Evolutionary conservation across 1,140 invertebrate species (phyloP), one percentile per base, ranked within the genome.

Genomic region (Lasioglossum baleicum): DNA sequence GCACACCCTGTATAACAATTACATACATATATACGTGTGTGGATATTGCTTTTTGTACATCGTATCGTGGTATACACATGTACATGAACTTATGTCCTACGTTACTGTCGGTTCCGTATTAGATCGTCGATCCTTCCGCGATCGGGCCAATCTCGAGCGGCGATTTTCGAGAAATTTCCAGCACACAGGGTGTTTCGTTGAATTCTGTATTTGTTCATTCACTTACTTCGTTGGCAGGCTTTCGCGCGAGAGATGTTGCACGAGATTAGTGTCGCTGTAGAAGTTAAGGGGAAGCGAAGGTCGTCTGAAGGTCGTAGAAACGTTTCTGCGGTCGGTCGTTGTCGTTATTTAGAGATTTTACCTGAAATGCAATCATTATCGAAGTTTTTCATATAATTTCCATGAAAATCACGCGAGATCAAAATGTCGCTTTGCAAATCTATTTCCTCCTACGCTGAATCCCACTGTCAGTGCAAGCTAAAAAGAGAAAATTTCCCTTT

Each of bases 41-140:
- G 71, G 67, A 88, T 88, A 88, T 86, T 88, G 84, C 82, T 88
- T 87, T 87, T 83, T 88, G 73, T 88, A 88, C 84, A 88, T 85
- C 77, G 79, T 78, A 86, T 82, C 78, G 56, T 68, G 68, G 70
- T 86, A 87, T 83, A 83, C 78, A 86, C 60, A 82, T 81, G 68
- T 75, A 83, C 78, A 74, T 56, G 72, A 78, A 44, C 61, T 83
- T 84, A 82, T 26, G 44, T 42, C 0, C 35, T 70, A 82, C 20
- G n/a, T 60, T 65, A 65, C 51, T 10, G 64, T 51, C 8, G 66
- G 26, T 56, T 42, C 31, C 35, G 10, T 53, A 73, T 0, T 26
- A 56, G 42, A 26, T 83, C 70, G 56, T 56, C 65, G 66, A 74
- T 31, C 53, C n/a, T 44, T 71, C 68, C 73, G 67, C 53, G 26